Evolutionary conservation across 1,140 invertebrate genomes (phyloP), one percentile per base, ranked within the genome.

Genomic region (Caenorhabditis latens): DNA sequence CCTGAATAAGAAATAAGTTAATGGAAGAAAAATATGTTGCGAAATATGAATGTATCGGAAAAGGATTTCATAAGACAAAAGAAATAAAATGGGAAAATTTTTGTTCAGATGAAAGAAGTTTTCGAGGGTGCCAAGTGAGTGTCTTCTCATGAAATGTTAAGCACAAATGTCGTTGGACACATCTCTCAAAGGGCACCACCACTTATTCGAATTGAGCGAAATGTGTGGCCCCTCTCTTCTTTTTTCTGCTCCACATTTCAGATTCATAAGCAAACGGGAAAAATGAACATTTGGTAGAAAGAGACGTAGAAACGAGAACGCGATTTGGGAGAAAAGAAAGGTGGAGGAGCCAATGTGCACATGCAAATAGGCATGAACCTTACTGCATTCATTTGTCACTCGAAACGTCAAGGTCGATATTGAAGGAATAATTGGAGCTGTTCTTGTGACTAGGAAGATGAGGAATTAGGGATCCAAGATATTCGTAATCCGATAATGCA

Each of bases 101-200:
- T 21, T 63, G 8, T 63, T 9, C 13, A 24, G 32, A 63, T 4
- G 32, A 24, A 32, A 63, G 24, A 63, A 32, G 24, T 63, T 63
- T 63, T 32, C 16, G 57, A 63, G 21, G 24, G 21, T 63, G 61
- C 21, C 61, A 63, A 63, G 61, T 32, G 61, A 63, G 61, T 19
- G 6, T 58, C 55, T 63, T 46, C 42, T 71, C 65, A 71, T 71
- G 65, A 71, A 71, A 71, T 71, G 65, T 71, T 71, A 71, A 71
- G 65, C 65, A 71, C 65, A 71, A 71, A 71, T 71, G 65, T 71
- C 65, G 42, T 67, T 67, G 65, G 32, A 67, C 65, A 67, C 65
- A 67, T 67, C 65, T 43, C 65, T 71, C 65, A 71, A 71, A 71
- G 65, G 65, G 65, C 65, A 71, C 65, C 65, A 71, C 65, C 65